These are phyloP conservation scores for Exocentrus adspersus DNA, from an alignment of 2,888 invertebrate species.

Conservation along the genomic window DNA sequence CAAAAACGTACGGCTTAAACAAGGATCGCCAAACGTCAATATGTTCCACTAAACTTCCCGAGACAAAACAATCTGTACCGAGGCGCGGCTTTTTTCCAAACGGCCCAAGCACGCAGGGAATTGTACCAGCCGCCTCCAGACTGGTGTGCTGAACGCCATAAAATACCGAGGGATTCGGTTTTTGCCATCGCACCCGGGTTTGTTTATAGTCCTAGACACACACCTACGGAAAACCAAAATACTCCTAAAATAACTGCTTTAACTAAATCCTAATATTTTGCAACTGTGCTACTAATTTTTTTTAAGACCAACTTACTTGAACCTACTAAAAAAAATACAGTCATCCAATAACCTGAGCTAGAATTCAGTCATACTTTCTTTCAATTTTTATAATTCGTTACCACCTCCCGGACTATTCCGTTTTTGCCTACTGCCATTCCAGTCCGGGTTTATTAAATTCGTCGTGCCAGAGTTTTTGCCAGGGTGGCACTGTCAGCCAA, in stretches of 20 bases:
- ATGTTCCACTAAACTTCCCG: constrained; percentile 47
- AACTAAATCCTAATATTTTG: too few relatives aligned
- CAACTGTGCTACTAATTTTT: too few relatives aligned
- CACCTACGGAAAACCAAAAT: too few relatives aligned
- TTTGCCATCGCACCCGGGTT: constrained; percentile 8
- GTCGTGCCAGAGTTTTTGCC: constrained; percentile 4
- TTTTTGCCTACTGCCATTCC: too few relatives aligned
- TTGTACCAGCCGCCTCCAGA: constrained; percentile 58
- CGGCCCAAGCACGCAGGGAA: constrained; percentile 51
- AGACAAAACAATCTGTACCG: constrained; percentile 49
- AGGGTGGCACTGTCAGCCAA: neutral
- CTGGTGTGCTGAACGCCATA: constrained; percentile 60
- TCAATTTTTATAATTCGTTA: too few relatives aligned
- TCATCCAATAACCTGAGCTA: too few relatives aligned
- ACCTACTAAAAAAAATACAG: too few relatives aligned
- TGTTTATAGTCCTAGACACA: neutral
- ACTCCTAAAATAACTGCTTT: too few relatives aligned
- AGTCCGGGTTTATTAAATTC: neutral
- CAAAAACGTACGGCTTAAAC: constrained; percentile 37
- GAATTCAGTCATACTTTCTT: too few relatives aligned
- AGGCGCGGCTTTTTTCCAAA: constrained; percentile 37
- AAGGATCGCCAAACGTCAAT: constrained; percentile 50
- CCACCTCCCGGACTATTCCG: too few relatives aligned
- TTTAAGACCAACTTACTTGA: too few relatives aligned
- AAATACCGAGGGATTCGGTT: constrained; percentile 53